Conservation (phyloP, 2,113 vertebrate genomes). For the Mola mola region DNA sequence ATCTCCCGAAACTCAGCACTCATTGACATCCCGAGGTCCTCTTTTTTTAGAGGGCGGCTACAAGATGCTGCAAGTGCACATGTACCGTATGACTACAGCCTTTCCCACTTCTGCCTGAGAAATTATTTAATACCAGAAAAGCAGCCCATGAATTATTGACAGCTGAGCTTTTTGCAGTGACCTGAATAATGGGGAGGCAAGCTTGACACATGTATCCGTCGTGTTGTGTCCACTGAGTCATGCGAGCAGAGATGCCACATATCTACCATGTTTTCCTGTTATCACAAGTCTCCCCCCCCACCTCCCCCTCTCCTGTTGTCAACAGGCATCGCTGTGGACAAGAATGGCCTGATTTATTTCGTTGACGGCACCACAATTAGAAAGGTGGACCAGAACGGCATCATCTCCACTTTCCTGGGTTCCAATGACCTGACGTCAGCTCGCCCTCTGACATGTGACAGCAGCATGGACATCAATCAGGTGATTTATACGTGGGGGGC, state of each 20-base stretch:
- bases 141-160: conserved; percentile 81
- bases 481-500: conserved; percentile 71
- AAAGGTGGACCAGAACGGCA: conserved; percentile 95
- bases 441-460: conserved; percentile 94
- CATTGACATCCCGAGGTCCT: conserved; percentile 55
- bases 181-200: conserved; percentile 84
- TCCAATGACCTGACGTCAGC: conserved; percentile 97
- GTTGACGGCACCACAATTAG: conserved; percentile 98
- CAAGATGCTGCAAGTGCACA: conserved; percentile 52
- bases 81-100: conserved; percentile 70
- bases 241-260: conserved; percentile 56
- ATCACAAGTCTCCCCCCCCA: conserved; percentile 20
- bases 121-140: conserved; percentile 82
- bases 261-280: conserved; percentile 51
- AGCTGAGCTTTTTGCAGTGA: conserved; percentile 83
- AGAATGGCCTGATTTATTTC: conserved; percentile 96
- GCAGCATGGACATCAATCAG: conserved; percentile 97
- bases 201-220: conserved; percentile 81
- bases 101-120: conserved; percentile 80
- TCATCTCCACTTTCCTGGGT: conserved; percentile 95
- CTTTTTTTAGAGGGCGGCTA: conserved; percentile 42
- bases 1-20: conserved; percentile 30
- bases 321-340: conserved; percentile 93
- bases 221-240: conserved; percentile 74
- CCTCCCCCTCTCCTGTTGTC: conserved; percentile 16